Conservation (phyloP, 2,888 invertebrate genomes). For the Lycophotia porphyrea region DNA sequence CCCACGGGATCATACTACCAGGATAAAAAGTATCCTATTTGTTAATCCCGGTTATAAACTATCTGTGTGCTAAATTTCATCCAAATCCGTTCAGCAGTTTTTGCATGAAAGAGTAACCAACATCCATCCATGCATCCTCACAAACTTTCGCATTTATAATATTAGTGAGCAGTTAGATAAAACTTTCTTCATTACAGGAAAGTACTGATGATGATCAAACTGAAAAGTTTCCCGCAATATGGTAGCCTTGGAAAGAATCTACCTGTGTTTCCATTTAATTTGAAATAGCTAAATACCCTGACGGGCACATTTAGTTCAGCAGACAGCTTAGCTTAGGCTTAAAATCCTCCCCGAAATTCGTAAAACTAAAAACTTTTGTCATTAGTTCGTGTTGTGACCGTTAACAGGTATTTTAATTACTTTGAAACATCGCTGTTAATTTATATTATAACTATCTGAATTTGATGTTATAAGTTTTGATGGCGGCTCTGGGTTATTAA, state of each 20-base stretch:
- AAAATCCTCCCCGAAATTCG: slow-evolving; percentile 48
- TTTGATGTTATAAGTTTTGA: slow-evolving; percentile 54
- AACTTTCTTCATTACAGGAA: neutral
- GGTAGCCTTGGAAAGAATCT: neutral
- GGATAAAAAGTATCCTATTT: too few relatives aligned
- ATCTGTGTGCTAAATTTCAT: too few relatives aligned
- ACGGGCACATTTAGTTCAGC: slow-evolving; percentile 19
- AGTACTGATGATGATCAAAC: neutral
- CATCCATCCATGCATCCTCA: too few relatives aligned
- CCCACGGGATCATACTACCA: too few relatives aligned
- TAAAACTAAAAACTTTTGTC: slow-evolving; percentile 56
- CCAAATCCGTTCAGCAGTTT: too few relatives aligned
- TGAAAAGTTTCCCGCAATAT: too few relatives aligned
- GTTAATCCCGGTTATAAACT: too few relatives aligned
- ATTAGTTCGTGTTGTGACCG: slow-evolving; percentile 52
- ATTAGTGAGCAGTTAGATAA: too few relatives aligned
- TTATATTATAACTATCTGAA: slow-evolving; percentile 54
- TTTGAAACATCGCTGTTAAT: slow-evolving; percentile 58
- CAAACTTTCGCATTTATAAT: too few relatives aligned
- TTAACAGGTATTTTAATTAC: slow-evolving; percentile 64
- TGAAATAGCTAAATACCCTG: slow-evolving; percentile 8
- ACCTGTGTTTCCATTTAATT: slow-evolving; percentile 30
- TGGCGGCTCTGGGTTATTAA: slow-evolving; percentile 20
- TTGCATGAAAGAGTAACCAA: too few relatives aligned
- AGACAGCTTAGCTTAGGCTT: slow-evolving; percentile 39